Evolutionary conservation across 2,113 vertebrate species (phyloP).

Genomic region (Tamias sibiricus): DNA sequence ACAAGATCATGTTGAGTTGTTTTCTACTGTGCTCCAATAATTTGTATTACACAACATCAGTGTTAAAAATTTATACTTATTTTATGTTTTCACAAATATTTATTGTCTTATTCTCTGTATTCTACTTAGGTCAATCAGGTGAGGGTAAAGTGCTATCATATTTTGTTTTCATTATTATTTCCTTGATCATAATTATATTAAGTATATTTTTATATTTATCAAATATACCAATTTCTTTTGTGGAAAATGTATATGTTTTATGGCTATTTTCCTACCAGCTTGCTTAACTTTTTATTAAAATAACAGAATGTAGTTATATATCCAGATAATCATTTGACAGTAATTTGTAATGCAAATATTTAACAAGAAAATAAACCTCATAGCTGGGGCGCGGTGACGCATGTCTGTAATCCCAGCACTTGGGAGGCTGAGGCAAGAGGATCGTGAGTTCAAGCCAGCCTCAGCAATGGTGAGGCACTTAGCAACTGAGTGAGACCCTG

Average conservation of each 20-base stretch:
- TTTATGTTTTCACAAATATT: not conserved
- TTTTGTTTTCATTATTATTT: not conserved
- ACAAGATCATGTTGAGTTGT: not conserved
- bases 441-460: too few species aligned
- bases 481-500: too few species aligned
- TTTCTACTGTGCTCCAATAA: not conserved
- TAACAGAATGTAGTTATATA: not conserved
- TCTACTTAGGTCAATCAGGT: not conserved
- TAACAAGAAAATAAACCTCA: not conserved
- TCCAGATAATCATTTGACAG: not conserved
- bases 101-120: not conserved
- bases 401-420: too few species aligned
- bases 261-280: not conserved
- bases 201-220: not conserved
- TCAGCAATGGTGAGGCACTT: too few species aligned
- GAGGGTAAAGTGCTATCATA: not conserved
- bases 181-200: not conserved
- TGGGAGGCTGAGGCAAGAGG: too few species aligned
- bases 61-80: not conserved
- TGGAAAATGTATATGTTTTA: not conserved
- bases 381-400: too few species aligned
- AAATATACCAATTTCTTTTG: not conserved
- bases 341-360: not conserved
- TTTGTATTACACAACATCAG: not conserved
- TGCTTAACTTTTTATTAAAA: not conserved